A percentile compares a stretch with the other conserved stretches of the same genome.
Conservation (phyloP, 1,140 invertebrate genomes). For the Acromyrmex echinatior region DNA sequence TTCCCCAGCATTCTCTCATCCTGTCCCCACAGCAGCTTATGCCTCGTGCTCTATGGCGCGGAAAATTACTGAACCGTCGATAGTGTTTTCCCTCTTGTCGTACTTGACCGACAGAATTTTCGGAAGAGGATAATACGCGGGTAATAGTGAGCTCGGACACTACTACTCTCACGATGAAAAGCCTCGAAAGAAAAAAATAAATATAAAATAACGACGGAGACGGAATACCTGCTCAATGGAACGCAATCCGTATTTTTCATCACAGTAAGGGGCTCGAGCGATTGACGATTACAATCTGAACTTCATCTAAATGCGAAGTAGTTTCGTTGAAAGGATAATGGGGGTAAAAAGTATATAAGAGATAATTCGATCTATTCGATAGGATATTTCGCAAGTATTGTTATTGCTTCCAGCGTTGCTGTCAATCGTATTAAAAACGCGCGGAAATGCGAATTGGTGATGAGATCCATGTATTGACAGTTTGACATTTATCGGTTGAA, state of each 20-base stretch:
- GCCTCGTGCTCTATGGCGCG: conserved; percentile 72
- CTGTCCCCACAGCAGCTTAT: conserved; percentile 35
- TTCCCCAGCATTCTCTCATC: neutral
- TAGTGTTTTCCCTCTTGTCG: conserved; percentile 69
- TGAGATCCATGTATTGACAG: conserved; percentile 48
- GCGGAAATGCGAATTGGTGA: conserved; percentile 49
- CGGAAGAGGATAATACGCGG: conserved; percentile 40
- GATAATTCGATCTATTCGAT: neutral
- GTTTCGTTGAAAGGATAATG: neutral
- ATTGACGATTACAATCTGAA: conserved; percentile 46
- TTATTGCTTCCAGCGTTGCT: conserved; percentile 9
- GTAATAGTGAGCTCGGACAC: conserved; percentile 44
- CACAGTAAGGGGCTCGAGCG: neutral
- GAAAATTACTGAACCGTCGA: conserved; percentile 77
- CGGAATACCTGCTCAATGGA: conserved; percentile 2
- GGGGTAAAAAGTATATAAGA: neutral
- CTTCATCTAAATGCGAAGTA: conserved; percentile 19
- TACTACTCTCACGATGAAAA: neutral
- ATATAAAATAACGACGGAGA: conserved; percentile 31
- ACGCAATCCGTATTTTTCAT: conserved; percentile 54
- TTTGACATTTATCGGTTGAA: conserved; percentile 41
- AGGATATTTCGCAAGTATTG: conserved; percentile 4
- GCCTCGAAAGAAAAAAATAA: conserved; percentile 37
- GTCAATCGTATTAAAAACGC: conserved; percentile 28
- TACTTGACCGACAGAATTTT: conserved; percentile 63